Evolutionary conservation across 2,797 vertebrate genomes (phyloP), one percentile per base, ranked within the genome.

Genomic region (Aratinga solstitialis): DNA sequence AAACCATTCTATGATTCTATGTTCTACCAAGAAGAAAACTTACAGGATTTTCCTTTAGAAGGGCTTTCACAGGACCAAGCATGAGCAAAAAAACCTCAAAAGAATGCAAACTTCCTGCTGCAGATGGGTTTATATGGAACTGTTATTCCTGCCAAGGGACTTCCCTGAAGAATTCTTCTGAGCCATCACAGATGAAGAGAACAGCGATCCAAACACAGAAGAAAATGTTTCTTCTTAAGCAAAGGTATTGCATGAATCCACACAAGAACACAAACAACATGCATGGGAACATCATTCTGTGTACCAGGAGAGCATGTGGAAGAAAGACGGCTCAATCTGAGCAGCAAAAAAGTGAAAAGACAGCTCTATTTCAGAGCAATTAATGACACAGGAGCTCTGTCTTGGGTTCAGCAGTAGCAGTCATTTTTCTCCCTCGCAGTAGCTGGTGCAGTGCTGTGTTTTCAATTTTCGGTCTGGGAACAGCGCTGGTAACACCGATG

Each of bases 241-340:
- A 48, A 86, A 68, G 45, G 34, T 32, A 12, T 7, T 32, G 9
- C 2, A 8, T n/a, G 34, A 82, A 68, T 50, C 38, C n/a, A 58
- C n/a, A 7, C 2, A 8, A 36, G 42, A 71, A 42, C 26, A 29
- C 24, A 26, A 45, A 21, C 22, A 54, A 26, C 0, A 1, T 1
- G 4, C 5, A 24, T 7, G 61, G 27, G 54, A 84, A n/a, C 18
- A 7, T 10, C 2, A 1, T 29, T 61, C 20, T 42, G 15, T 7
- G 5, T 2, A 30, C 9, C 24, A 29, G 48, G 23, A 73, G 23
- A 58, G 54, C 9, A 12, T 0, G 9, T 4, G 20, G 62, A 76
- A 69, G 16, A 51, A 2, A 78, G 30, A 18, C 4, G 66, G 12
- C 26, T 50, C 65, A 34, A 29, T 20, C 43, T 61, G 10, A 6